These are phyloP conservation scores for Campylomormyrus numenius DNA, from an alignment of 2,113 vertebrate genomes.

Conservation along the genomic window DNA sequence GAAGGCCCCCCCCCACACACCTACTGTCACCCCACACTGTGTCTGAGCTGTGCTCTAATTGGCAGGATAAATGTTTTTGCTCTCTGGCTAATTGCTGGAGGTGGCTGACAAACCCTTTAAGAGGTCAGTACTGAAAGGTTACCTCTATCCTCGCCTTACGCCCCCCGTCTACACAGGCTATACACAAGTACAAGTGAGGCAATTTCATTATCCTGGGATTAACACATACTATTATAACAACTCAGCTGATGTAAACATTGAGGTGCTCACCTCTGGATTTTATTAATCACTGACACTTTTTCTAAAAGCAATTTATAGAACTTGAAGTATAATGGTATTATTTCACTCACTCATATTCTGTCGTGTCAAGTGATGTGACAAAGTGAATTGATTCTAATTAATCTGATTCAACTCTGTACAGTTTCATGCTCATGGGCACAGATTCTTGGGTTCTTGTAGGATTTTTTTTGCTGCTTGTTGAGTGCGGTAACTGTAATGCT, in stretches of 20 bases:
- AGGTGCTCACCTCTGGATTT: background rate
- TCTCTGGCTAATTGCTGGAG: slow-evolving; percentile 27
- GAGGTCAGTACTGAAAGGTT: slow-evolving; percentile 18
- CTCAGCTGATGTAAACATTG: background rate
- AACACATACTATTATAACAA: background rate
- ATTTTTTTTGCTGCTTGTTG: background rate
- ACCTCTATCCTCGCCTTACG: background rate
- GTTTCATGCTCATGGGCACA: background rate
- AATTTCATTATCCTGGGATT: no score
- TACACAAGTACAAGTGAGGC: background rate
- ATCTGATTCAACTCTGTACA: background rate
- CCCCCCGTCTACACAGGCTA: background rate
- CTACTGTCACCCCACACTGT: slow-evolving; percentile 15
- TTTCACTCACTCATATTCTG: background rate
- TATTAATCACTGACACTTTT: background rate
- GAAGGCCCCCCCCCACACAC: background rate
- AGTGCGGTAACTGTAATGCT: background rate
- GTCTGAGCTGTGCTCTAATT: slow-evolving; percentile 39
- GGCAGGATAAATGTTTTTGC: slow-evolving; percentile 32
- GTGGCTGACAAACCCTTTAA: slow-evolving; percentile 10
- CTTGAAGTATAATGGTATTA: background rate
- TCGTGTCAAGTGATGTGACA: background rate
- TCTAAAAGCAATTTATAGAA: background rate
- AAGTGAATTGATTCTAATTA: background rate
- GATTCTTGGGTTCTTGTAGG: background rate